phyloP scores from a whole-genome alignment of 2,888 invertebrate genomes.

The Nesidiocoris tenuis region DNA sequence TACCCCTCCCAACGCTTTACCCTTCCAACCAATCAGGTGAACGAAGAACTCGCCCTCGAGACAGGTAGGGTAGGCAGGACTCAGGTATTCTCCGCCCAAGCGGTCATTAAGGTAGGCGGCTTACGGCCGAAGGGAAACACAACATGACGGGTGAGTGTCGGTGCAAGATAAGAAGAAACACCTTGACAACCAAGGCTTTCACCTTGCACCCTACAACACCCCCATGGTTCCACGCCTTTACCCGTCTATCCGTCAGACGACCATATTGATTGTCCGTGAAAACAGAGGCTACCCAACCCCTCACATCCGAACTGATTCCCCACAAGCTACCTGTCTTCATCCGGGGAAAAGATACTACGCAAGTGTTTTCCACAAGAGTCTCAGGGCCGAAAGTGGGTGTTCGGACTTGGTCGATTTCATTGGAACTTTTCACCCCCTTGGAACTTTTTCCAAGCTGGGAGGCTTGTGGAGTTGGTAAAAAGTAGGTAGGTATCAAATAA shows the following conservation, averaged over 20 bases:
- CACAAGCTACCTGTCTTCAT: neutral
- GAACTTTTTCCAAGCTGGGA: no score
- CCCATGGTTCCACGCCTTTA: neutral
- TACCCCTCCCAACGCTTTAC: no score
- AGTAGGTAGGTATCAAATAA: no score
- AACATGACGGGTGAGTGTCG: conserved; percentile 29
- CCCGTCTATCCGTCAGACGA: neutral
- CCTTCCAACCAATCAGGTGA: no score
- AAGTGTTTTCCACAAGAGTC: neutral
- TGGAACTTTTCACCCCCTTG: no score
- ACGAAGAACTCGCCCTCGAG: no score
- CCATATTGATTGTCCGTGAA: neutral
- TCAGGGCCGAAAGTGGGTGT: no score
- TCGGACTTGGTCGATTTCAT: no score
- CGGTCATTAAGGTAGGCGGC: neutral
- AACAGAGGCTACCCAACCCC: neutral
- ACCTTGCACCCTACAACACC: neutral
- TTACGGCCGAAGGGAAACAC: neutral
- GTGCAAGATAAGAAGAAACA: conserved; percentile 20
- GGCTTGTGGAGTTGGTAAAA: no score
- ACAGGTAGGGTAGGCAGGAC: no score
- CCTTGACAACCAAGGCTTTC: neutral
- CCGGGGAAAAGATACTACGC: neutral
- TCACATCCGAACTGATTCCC: neutral
- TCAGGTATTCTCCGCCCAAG: neutral